Percentiles rank a stretch among this genome's conserved stretches.
Evolutionary conservation across 2,888 invertebrate genomes (phyloP).

Genomic region (Esperia sulphurella): DNA sequence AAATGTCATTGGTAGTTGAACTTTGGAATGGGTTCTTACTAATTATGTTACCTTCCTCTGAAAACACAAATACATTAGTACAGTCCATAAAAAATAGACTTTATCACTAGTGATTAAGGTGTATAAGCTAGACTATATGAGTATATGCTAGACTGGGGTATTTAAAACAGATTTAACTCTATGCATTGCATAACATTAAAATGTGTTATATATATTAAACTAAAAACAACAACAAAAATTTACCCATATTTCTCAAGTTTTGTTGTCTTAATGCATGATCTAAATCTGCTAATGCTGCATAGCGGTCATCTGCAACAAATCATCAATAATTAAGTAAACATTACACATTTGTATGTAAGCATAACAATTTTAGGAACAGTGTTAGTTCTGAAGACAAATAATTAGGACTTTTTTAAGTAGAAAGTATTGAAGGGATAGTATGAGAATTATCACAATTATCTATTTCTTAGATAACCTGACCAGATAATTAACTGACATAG

Average conservation of each 20-base stretch:
- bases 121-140: slow-evolving; percentile 10
- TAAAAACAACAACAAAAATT: neutral
- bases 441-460: too few relatives aligned
- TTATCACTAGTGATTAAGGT: neutral
- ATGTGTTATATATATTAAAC: too few relatives aligned
- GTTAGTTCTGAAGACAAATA: too few relatives aligned
- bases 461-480: neutral
- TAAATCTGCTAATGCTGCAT: slow-evolving; percentile 96
- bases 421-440: too few relatives aligned
- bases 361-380: neutral
- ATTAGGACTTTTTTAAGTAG: too few relatives aligned
- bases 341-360: too few relatives aligned
- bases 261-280: slow-evolving; percentile 86
- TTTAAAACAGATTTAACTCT: too few relatives aligned
- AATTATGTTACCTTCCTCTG: slow-evolving; percentile 56
- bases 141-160: too few relatives aligned
- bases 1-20: slow-evolving; percentile 58
- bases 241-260: slow-evolving; percentile 71
- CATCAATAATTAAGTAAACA: neutral
- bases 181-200: too few relatives aligned
- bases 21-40: slow-evolving; percentile 76
- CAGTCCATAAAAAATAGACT: neutral
- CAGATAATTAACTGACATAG: neutral
- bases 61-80: slow-evolving; percentile 27
- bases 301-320: slow-evolving; percentile 87